Conservation (phyloP, 2,888 invertebrate species). For the Omphaloscelis lunosa region DNA sequence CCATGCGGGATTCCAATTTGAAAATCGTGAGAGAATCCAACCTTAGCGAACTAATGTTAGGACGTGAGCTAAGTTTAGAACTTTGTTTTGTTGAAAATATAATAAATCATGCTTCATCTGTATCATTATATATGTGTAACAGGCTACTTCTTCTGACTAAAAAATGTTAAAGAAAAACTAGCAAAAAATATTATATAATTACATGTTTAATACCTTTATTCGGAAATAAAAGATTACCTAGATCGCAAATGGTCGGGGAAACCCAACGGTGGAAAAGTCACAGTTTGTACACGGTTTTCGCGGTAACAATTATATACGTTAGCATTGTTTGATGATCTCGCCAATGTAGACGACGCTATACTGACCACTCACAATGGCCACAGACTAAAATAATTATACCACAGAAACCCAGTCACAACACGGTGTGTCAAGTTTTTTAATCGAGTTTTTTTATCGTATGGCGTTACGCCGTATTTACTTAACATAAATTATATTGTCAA, state of each 20-base stretch:
- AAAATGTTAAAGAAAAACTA: neutral
- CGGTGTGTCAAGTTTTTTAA: constrained; percentile 71
- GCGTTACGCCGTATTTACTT: constrained; percentile 79
- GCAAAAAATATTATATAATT: neutral
- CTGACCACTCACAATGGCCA: constrained; percentile 75
- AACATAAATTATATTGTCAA: constrained; percentile 87
- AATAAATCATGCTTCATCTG: constrained; percentile 21
- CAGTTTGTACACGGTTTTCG: constrained; percentile 76
- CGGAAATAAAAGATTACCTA: constrained; percentile 67
- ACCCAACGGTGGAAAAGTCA: constrained; percentile 80
- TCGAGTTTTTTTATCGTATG: constrained; percentile 71
- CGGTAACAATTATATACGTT: constrained; percentile 79
- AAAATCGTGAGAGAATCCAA: constrained; percentile 50
- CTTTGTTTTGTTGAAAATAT: constrained; percentile 28
- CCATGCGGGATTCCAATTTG: constrained; percentile 28
- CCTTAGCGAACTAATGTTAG: constrained; percentile 6
- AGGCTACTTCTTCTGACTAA: neutral
- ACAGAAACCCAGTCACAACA: constrained; percentile 57
- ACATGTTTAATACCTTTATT: constrained; percentile 61
- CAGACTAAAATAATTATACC: constrained; percentile 74
- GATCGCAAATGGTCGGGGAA: constrained; percentile 78
- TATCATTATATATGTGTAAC: constrained; percentile 29
- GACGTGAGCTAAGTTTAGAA: neutral
- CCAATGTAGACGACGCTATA: constrained; percentile 73
- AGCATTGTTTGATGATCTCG: constrained; percentile 82